phyloP scores from a whole-genome alignment of 2,797 vertebrate species.

The Amazona ochrocephala region DNA sequence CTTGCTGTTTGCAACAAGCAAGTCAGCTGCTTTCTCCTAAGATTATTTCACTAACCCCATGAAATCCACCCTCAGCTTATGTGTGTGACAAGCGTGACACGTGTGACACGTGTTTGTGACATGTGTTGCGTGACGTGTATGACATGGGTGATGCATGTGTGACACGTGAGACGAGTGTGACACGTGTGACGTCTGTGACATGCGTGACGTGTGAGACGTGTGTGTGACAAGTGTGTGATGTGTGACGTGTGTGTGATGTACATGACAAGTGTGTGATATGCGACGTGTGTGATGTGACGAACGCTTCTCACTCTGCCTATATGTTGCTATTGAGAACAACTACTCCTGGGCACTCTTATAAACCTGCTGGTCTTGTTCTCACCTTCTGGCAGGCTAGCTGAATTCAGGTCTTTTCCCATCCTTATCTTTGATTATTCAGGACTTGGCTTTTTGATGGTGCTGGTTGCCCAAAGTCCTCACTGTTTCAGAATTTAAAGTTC shows the following conservation, averaged over 20 bases:
- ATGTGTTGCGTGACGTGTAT: no score
- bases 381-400: background rate
- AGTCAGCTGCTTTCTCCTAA: background rate
- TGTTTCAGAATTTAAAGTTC: background rate
- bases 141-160: background rate
- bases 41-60: slow-evolving; percentile 20
- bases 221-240: no score
- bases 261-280: no score
- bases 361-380: background rate
- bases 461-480: background rate
- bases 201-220: no score
- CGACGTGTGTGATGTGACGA: background rate
- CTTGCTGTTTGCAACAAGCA: background rate
- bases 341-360: background rate
- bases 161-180: no score
- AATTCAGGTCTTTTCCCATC: background rate
- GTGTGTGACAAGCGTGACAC: background rate
- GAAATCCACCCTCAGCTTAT: background rate
- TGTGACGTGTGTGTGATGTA: background rate
- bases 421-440: background rate
- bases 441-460: background rate
- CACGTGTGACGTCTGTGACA: no score
- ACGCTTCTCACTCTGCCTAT: background rate
- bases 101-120: background rate
- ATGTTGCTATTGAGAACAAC: background rate